Conservation (phyloP, 2,888 invertebrate species). For the Microdon myrmicae region DNA sequence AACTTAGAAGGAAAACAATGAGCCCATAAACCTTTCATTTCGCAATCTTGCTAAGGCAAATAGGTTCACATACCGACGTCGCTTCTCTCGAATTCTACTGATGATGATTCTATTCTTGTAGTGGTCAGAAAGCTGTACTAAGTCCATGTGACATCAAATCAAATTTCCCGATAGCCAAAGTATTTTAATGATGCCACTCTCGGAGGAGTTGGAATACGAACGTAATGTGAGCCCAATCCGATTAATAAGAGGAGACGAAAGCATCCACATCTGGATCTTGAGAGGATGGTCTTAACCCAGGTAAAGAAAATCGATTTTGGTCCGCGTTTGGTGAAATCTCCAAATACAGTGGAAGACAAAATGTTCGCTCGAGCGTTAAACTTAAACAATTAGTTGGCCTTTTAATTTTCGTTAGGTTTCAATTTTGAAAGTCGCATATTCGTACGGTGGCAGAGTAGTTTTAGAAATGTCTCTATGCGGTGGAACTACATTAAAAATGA, state of each 20-base stretch:
- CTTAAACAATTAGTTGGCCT: neutral
- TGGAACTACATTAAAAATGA: too few species aligned
- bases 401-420: too few species aligned
- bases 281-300: too few species aligned
- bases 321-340: constrained; percentile 10
- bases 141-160: constrained; percentile 46
- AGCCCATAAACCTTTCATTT: constrained; percentile 52
- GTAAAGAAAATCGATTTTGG: constrained; percentile 11
- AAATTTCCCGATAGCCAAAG: constrained; percentile 45
- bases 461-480: too few species aligned
- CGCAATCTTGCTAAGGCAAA: constrained; percentile 28
- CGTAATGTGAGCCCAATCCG: too few species aligned
- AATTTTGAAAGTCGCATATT: too few species aligned
- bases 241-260: too few species aligned
- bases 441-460: too few species aligned
- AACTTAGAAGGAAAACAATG: constrained; percentile 48
- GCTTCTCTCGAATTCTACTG: constrained; percentile 19
- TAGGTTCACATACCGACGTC: constrained; percentile 3
- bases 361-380: neutral
- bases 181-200: constrained; percentile 51
- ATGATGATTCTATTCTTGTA: constrained; percentile 10
- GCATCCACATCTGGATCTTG: too few species aligned
- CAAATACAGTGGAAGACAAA: constrained; percentile 7
- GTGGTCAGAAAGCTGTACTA: constrained; percentile 9
- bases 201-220: too few species aligned